Percentiles rank a stretch among this genome's conserved stretches.
phyloP scores from a whole-genome alignment of 2,797 vertebrate genomes.

The Pseudochirops corinnae region DNA sequence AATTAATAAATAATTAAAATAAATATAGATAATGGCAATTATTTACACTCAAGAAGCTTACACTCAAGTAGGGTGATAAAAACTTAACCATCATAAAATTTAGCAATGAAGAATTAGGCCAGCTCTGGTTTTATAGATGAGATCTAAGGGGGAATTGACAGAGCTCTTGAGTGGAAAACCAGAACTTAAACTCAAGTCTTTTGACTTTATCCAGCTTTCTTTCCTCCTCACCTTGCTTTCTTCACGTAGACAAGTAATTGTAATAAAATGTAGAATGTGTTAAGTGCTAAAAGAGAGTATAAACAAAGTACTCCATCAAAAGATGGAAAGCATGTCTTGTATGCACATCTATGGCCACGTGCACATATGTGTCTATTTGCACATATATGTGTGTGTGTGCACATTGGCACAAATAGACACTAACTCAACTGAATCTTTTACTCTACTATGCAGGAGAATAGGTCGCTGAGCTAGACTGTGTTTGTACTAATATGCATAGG shows the following conservation, averaged over 20 bases:
- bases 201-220: not conserved
- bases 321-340: not conserved
- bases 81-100: not conserved
- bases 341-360: not conserved
- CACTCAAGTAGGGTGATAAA: not conserved
- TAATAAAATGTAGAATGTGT: not conserved
- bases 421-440: not conserved
- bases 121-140: not conserved
- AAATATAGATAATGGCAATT: not conserved
- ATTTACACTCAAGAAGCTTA: not conserved
- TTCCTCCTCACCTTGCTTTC: not conserved
- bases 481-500: not conserved
- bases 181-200: not conserved
- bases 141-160: not conserved
- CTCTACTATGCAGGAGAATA: not conserved
- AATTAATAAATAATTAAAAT: not conserved
- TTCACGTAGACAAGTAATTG: not conserved
- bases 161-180: not conserved
- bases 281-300: not conserved
- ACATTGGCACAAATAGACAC: not conserved
- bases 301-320: not conserved
- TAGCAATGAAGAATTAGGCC: not conserved
- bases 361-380: not conserved
- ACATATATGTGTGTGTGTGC: not conserved
- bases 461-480: not conserved